phyloP scores from a whole-genome alignment of 2,797 vertebrate genomes.

The Malurus leucopterus region DNA sequence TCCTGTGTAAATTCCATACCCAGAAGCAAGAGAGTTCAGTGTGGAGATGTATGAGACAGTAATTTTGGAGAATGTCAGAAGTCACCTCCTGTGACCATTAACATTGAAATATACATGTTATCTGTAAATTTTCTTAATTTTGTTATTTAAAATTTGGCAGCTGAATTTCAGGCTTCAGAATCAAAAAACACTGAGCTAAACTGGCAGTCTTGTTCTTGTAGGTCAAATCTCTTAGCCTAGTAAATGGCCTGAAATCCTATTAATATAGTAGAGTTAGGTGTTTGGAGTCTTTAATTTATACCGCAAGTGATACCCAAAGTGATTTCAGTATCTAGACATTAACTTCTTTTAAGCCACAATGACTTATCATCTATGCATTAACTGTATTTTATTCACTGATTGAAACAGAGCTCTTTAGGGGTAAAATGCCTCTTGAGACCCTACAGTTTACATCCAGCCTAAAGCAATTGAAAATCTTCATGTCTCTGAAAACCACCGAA shows the following conservation, averaged over 20 bases:
- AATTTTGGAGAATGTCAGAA: neutral
- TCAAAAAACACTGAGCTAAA: neutral
- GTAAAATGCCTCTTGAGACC: neutral
- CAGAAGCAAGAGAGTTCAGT: rapidly evolving
- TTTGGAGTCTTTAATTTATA: neutral
- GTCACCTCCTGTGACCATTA: neutral
- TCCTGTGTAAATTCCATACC: neutral
- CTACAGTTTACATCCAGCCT: neutral
- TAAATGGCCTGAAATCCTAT: neutral
- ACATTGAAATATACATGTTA: neutral
- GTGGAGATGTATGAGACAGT: neutral
- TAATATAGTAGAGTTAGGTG: neutral
- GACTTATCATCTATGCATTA: neutral
- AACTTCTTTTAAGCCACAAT: neutral
- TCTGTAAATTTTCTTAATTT: neutral
- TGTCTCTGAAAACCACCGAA: neutral
- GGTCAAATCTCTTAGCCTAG: neutral
- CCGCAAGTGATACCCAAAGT: neutral
- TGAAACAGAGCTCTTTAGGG: neutral
- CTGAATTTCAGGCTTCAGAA: neutral
- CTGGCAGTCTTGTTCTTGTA: neutral
- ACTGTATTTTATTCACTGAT: neutral
- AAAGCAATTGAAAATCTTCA: neutral
- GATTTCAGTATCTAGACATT: neutral
- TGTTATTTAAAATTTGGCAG: neutral